Percentiles rank a stretch among this genome's conserved stretches.
phyloP scores from a whole-genome alignment of 1,140 invertebrate genomes.

The Phortica variegata region DNA sequence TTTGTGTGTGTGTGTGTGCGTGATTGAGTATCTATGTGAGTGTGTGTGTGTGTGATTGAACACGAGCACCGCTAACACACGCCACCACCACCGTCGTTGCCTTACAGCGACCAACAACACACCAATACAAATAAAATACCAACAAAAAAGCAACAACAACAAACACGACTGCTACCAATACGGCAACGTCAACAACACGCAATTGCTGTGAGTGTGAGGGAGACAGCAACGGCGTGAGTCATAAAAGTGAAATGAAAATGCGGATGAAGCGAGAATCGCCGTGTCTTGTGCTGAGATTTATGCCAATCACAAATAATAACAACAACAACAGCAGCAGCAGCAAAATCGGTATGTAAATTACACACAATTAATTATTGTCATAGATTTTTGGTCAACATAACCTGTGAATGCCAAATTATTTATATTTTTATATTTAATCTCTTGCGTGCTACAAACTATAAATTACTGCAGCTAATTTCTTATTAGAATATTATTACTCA shows the following conservation, averaged over 20 bases:
- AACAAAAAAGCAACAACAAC: constrained; percentile 22
- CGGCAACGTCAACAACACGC: constrained; percentile 43
- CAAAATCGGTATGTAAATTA: constrained; percentile 59
- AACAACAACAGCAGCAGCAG: constrained; percentile 40
- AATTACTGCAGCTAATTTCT: no score
- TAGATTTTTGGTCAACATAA: no score
- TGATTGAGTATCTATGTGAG: constrained; percentile 20
- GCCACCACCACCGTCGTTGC: no score
- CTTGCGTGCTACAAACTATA: no score
- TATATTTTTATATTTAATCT: no score
- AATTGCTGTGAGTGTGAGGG: constrained; percentile 48
- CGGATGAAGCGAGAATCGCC: constrained; percentile 67
- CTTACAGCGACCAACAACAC: constrained; percentile 11
- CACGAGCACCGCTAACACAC: constrained; percentile 20
- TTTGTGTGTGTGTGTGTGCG: constrained; percentile 14
- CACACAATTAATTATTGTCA: neutral
- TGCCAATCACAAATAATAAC: constrained; percentile 57
- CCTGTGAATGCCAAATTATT: no score
- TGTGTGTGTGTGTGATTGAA: constrained; percentile 23
- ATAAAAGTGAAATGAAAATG: constrained; percentile 61
- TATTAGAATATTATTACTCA: no score
- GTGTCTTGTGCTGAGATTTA: constrained; percentile 64
- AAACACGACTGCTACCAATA: constrained; percentile 24
- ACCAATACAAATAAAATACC: constrained; percentile 23
- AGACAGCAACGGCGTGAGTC: constrained; percentile 55